A percentile compares a stretch with the other conserved stretches of the same genome.
Evolutionary conservation across 2,888 invertebrate species (phyloP).

Genomic region (Parnassius glacialis): DNA sequence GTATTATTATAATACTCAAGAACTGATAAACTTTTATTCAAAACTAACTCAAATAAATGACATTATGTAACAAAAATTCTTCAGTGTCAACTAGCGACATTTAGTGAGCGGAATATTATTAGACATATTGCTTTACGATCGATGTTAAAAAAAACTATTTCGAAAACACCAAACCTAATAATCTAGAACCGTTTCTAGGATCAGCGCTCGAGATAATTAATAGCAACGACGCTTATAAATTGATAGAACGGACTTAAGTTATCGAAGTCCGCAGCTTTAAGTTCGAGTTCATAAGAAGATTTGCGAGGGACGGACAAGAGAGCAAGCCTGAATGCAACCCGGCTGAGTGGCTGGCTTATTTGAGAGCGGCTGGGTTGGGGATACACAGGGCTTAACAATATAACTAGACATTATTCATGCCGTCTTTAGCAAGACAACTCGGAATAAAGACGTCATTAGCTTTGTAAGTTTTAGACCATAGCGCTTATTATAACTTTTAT

Average conservation of each 20-base stretch:
- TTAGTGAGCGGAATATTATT: too few species aligned
- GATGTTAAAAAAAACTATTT: too few species aligned
- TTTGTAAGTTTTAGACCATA: neutral
- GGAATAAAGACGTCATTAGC: neutral
- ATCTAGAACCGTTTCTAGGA: too few species aligned
- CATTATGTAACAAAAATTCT: too few species aligned
- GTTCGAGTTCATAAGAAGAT: slow-evolving; percentile 35
- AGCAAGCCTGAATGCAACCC: slow-evolving; percentile 24
- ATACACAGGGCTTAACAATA: slow-evolving; percentile 29
- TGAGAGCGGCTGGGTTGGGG: slow-evolving; percentile 25
- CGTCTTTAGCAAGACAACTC: slow-evolving; percentile 15
- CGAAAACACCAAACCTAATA: too few species aligned
- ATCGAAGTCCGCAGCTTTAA: slow-evolving; percentile 17
- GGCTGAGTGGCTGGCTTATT: slow-evolving; percentile 25
- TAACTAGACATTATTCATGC: slow-evolving; percentile 28
- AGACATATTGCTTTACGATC: too few species aligned
- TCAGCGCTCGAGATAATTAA: neutral
- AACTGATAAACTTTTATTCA: too few species aligned
- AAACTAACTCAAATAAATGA: too few species aligned
- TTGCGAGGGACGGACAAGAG: slow-evolving; percentile 33
- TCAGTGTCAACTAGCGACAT: too few species aligned
- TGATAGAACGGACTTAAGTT: slow-evolving; percentile 15
- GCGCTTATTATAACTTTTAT: neutral
- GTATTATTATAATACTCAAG: too few species aligned
- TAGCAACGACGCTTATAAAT: slow-evolving; percentile 16